Evolutionary conservation across 1,140 invertebrate species (phyloP), one percentile per base, ranked within the genome.

Genomic region (Ctenoplectra terminalis): DNA sequence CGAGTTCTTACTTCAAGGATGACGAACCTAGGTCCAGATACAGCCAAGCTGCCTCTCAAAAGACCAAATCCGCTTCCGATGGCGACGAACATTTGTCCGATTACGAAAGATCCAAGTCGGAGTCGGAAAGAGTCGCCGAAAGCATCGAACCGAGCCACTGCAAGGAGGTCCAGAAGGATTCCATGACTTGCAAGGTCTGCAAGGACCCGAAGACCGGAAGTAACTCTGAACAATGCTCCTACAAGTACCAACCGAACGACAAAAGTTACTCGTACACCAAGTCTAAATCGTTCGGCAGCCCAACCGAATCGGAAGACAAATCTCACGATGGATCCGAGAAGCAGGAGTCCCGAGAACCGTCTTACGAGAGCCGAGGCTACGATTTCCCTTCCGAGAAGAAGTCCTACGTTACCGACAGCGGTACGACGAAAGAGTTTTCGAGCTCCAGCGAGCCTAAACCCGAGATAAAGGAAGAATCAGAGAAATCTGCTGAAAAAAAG

Each of bases 201-300:
- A 95, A 95, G 87, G 95, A 97, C 88, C 94, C 95, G 0, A 95
- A 96, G 88, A 96, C 95, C 1, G 96, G 96, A n/a, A 96, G 95
- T 20, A 95, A 95, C 76, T 97, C 95, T 77, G 96, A 97, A 92
- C 95, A 96, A 58, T 97, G 96, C 87, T 95, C 95, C 0, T 97
- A 97, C 89, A 94, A 95, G 17, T 95, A 95, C 15, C 94, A 95
- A 81, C 96, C 96, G 0, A 95, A 95, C 82, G 96, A 96, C 83
- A 96, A 96, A 87, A 93, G 95, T 84, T 97, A 95, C 86, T 95
- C 96, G 20, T 96, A 96, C 86, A 89, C 74, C 6, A 90, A 91
- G 52, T 91, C 91, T 2, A 92, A 88, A 26, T 89, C 90, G 0
- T 92, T 90, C 43, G 91, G 91, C 3, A 90, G 61, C 31, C 91